Evolutionary conservation across 2,113 vertebrate species (phyloP), one percentile per base, ranked within the genome.

Genomic region (Neogale vison): DNA sequence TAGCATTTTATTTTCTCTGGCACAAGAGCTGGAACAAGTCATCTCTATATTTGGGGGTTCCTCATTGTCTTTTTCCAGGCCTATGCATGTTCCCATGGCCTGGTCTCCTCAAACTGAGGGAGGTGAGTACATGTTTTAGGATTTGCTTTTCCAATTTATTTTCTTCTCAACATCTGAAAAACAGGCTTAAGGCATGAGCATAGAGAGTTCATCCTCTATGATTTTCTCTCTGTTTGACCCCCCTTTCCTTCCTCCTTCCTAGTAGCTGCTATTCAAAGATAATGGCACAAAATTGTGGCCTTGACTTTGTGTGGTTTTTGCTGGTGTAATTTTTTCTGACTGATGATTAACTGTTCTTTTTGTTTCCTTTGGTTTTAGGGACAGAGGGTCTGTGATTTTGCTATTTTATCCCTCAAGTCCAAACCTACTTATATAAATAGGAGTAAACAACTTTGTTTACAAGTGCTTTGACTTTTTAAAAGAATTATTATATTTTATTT

Each of bases 151-250:
- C 24, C 21, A 84, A 50, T 29, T 50, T 61, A 24, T 59, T n/a
- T 94, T 92, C n/a, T 77, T 74, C 13, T 88, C 55, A 84, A 26
- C 10, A 47, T 96, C 50, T 42, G 63, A 21, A 42, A 91, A 52
- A 76, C 47, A 95, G 90, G 63, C 7, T 74, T 81, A 23, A 39
- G 18, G n/a, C 20, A 76, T n/a, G 31, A 76, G 24, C 29, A 50
- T 65, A 6, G 24, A 23, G 4, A 34, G 15, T 72, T 59, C 39
- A 26, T 63, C 1, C 21, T 63, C 50, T 52, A 17, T 81, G 87
- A 8, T 61, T 88, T 17, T 55, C 26, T 55, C 34, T 55, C 34
- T 52, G 6, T 87, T 55, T 50, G 65, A 52, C 36, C 20, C 3
- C 1, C 9, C n/a, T 23, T 83, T 15, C 20, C 11, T 39, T 17